These are phyloP conservation scores for Microplitis manilae DNA, from an alignment of 2,888 invertebrate genomes.

Conservation along the genomic window DNA sequence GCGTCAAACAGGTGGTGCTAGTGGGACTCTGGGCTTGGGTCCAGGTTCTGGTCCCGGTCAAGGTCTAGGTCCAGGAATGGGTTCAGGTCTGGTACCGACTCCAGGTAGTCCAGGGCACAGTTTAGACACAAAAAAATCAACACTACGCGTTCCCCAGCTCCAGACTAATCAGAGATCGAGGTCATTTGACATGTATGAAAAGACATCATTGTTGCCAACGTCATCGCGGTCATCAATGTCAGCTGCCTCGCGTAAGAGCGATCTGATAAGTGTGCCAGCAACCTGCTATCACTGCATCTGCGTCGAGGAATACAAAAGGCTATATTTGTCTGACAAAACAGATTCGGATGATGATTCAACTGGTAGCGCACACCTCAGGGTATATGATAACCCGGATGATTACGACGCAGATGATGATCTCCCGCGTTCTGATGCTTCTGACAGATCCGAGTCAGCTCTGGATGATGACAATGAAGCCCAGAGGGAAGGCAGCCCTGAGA, in stretches of 20 bases:
- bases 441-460: background rate
- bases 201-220: slow-evolving; percentile 64
- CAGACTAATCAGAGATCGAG: slow-evolving; percentile 80
- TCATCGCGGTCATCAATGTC: slow-evolving; percentile 52
- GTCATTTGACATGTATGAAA: slow-evolving; percentile 86
- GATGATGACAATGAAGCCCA: slow-evolving; percentile 26
- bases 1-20: slow-evolving; percentile 6
- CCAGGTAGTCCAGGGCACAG: no score
- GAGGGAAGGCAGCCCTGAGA: slow-evolving; percentile 61
- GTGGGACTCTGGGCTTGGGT: background rate
- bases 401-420: slow-evolving; percentile 73
- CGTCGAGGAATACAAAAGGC: slow-evolving; percentile 81
- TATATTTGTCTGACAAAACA: slow-evolving; percentile 64
- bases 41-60: background rate
- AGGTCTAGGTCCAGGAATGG: background rate
- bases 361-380: slow-evolving; percentile 48
- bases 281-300: slow-evolving; percentile 86
- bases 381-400: slow-evolving; percentile 36
- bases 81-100: background rate
- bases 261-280: slow-evolving; percentile 76
- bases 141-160: slow-evolving; percentile 79
- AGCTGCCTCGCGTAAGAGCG: slow-evolving; percentile 67
- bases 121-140: slow-evolving; percentile 42
- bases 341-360: slow-evolving; percentile 49
- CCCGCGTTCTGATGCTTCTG: slow-evolving; percentile 44